Percentiles rank a stretch among this genome's conserved stretches.
These are phyloP conservation scores for Oreortyx pictus DNA, from an alignment of 2,797 vertebrate species.

Conservation along the genomic window DNA sequence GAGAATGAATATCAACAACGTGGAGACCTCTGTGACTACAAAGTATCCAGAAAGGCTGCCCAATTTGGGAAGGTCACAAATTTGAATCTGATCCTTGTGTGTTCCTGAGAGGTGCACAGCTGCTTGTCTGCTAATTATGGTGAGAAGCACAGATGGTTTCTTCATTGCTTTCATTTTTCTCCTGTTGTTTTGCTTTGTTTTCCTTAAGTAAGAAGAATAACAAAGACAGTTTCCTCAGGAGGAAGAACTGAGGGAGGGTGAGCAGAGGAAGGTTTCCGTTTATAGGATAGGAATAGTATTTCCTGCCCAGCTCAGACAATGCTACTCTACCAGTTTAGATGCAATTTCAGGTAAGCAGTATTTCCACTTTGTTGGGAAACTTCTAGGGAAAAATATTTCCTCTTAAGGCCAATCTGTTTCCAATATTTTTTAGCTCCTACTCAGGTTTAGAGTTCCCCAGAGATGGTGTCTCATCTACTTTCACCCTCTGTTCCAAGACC, in stretches of 20 bases:
- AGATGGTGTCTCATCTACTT: neutral
- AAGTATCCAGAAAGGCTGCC: neutral
- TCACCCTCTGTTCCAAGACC: neutral
- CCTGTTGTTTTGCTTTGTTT: neutral
- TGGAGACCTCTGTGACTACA: neutral
- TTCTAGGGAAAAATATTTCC: neutral
- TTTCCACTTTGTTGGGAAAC: neutral
- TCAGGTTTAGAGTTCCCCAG: neutral
- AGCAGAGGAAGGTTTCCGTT: neutral
- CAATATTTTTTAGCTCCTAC: conserved; percentile 8
- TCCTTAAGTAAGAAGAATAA: neutral
- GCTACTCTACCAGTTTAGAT: neutral
- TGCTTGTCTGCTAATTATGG: neutral
- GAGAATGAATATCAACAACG: neutral
- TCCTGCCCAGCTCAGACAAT: neutral
- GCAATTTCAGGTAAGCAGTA: neutral
- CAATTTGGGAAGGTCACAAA: neutral
- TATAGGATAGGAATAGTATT: neutral
- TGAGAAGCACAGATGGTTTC: neutral
- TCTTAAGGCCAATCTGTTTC: conserved; percentile 1
- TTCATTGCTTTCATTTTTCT: neutral
- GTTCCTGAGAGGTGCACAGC: neutral
- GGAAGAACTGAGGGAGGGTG: neutral
- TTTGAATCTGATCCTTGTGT: neutral
- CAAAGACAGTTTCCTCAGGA: neutral